Base-by-base conservation (phyloP, 2,797 vertebrate species). In the Argentina silus region DNA sequence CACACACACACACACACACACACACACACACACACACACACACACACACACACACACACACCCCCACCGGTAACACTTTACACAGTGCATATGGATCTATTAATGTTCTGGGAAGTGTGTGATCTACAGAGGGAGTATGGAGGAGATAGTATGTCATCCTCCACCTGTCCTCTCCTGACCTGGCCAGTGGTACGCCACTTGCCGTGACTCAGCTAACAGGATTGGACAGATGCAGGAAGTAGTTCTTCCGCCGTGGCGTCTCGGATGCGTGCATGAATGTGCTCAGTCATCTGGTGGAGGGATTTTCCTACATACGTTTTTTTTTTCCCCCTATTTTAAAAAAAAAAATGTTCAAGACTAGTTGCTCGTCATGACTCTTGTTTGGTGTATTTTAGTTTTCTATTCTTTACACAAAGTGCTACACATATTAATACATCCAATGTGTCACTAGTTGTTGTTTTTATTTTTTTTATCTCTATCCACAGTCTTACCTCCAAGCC, bases 51-150 rank as follows among this genome's bases (percentile, higher is more conserved):
- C 64, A 23, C 45, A 19, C 45, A 66, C n/a, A 45, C 43, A 72
- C 44, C 44, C 42, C 17, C 55, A 44, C 51, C 21, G 47, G 61
- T 36, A 70, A 63, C 51, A 19, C 45, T 27, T 17, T 17, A 65
- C 57, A 73, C 53, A 77, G 71, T 82, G n/a, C 59, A 67, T 84
- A 76, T 82, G 76, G 78, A 86, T 87, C 73, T 63, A 80, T 83
- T 53, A 75, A 70, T 78, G 68, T 88, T 90, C 85, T 88, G 83
- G 85, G 86, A 91, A 91, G 81, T 84, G 75, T 75, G 78, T 72
- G 72, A 86, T 77, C 59, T 80, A 74, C 74, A 48, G 74, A 79
- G n/a, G n/a, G n/a, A n/a, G n/a, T n/a, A n/a, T n/a, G n/a, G n/a
- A 83, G 69, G 67, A 73, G 73, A 45, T 84, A 82, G 73, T 67